A percentile compares a stretch with the other conserved stretches of the same genome.
phyloP scores from a whole-genome alignment of 2,797 vertebrate genomes.

The Gobio occitaniae region DNA sequence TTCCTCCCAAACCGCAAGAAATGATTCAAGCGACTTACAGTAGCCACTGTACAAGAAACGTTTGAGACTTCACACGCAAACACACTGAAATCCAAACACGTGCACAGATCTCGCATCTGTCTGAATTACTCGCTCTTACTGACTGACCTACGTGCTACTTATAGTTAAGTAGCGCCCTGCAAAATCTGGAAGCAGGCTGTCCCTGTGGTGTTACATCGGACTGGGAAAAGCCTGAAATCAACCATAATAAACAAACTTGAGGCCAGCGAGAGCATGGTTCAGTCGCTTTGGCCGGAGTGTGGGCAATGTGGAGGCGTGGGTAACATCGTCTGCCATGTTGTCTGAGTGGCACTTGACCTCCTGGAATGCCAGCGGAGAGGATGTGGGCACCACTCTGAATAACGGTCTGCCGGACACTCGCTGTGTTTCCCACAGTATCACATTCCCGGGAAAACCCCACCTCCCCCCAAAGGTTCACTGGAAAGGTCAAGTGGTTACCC shows the following conservation, averaged over 20 bases:
- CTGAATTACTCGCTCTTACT: neutral
- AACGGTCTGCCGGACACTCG: constrained; percentile 73
- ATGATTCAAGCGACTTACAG: constrained; percentile 41
- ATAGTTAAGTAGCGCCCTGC: constrained; percentile 1
- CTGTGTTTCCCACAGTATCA: constrained; percentile 79
- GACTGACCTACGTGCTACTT: constrained; percentile 26
- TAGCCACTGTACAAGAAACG: neutral
- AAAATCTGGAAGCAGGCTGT: constrained; percentile 11
- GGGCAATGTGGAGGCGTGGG: constrained; percentile 68
- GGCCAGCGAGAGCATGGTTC: constrained; percentile 65
- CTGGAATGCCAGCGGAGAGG: constrained; percentile 78
- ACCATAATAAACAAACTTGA: constrained; percentile 69
- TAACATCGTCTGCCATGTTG: constrained; percentile 63
- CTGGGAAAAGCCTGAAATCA: constrained; percentile 68
- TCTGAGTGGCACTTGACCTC: constrained; percentile 71
- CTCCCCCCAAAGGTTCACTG: constrained; percentile 61
- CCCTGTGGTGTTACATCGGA: constrained; percentile 47
- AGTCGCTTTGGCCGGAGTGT: constrained; percentile 59
- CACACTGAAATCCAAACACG: constrained; percentile 27
- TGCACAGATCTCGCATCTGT: constrained; percentile 5
- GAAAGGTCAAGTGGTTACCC: constrained; percentile 70
- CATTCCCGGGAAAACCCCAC: constrained; percentile 75
- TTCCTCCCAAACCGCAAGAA: constrained; percentile 48
- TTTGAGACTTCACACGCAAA: constrained; percentile 23
- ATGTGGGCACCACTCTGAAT: constrained; percentile 75